Conservation (phyloP, 2,113 vertebrate species). For the Paramormyrops kingsleyae region DNA sequence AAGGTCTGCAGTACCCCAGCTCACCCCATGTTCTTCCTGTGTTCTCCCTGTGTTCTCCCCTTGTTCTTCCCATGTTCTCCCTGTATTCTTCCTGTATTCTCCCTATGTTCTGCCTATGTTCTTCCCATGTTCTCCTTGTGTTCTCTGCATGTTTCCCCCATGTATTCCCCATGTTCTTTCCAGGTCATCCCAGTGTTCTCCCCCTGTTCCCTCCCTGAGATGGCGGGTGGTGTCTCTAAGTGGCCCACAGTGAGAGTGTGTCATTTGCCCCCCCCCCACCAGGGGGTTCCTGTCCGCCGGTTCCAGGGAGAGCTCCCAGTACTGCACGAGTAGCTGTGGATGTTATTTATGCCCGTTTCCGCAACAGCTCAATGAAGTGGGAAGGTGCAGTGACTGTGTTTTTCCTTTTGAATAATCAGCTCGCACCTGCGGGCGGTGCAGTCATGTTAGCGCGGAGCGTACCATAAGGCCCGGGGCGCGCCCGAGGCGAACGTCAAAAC, state of each 20-base stretch:
- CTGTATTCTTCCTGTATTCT: not conserved
- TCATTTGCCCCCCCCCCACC: not conserved
- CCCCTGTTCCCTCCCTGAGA: not conserved
- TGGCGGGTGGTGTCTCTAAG: not conserved
- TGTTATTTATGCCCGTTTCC: not conserved
- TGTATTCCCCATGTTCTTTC: not conserved
- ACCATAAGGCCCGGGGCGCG: constrained; percentile 26
- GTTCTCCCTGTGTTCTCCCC: not conserved
- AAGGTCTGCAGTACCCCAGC: not conserved
- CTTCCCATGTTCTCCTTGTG: not conserved
- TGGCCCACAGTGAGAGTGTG: not conserved
- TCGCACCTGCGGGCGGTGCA: not conserved
- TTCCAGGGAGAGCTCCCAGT: not conserved
- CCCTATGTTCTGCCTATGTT: not conserved
- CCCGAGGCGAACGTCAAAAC: constrained; percentile 37
- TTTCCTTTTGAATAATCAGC: not conserved
- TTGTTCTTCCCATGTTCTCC: not conserved
- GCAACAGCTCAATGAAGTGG: not conserved
- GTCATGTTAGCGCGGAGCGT: constrained; percentile 20
- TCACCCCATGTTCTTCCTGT: not conserved
- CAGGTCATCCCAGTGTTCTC: not conserved
- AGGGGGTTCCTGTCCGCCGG: not conserved
- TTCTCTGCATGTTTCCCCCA: not conserved
- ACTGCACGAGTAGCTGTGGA: not conserved
- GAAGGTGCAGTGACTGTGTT: not conserved